Evolutionary conservation across 2,888 invertebrate genomes (phyloP), one percentile per base, ranked within the genome.

Genomic region (Aphelenchoides bicaudatus): DNA sequence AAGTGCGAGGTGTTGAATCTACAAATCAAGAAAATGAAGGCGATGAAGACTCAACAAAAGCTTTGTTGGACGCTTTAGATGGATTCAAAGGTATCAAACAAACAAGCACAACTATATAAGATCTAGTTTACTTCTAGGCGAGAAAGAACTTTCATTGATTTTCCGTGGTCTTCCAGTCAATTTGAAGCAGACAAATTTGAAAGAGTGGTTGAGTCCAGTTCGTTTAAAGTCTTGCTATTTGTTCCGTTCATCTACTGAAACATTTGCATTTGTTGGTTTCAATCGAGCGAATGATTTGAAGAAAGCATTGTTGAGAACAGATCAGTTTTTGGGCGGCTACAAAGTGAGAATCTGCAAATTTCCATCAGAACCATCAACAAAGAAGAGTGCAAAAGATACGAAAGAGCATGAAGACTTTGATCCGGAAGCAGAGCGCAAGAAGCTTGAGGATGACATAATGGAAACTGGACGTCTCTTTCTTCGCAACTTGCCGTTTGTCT

Each of bases 391-490:
- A 34, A 34, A 10, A 34, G 23, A 29, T 31, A 38, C n/a, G 21
- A 10, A 16, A 23, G 39, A 37, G 31, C 8, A 38, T 37, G 49
- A n/a, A 28, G 39, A 10, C 27, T 19, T 10, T 8, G 34, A 58
- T 21, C 31, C 23, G 50, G 58, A 58, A 16, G 51, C 28, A n/a
- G 52, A 54, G 51, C 23, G 52, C 30, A n/a, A 39, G 30, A 39
- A 61, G 16, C 62, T 65, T 28, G 58, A 65, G 3, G 72, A 74
- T 27, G 60, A 63, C 39, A 72, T 73, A 37, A 65, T 71, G 25
- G 73, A 84, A 76, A 91, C 92, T 66, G 96, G 96, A 1, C 85
- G 88, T 68, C 87, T 96, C 73, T 96, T 91, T 83, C 84, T 93
- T 1, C 84, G 94, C 62, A 96, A 96, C 83, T 84, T 96, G 58